These are phyloP conservation scores for Gryllus longicercus DNA, from an alignment of 2,888 invertebrate species.

Conservation along the genomic window DNA sequence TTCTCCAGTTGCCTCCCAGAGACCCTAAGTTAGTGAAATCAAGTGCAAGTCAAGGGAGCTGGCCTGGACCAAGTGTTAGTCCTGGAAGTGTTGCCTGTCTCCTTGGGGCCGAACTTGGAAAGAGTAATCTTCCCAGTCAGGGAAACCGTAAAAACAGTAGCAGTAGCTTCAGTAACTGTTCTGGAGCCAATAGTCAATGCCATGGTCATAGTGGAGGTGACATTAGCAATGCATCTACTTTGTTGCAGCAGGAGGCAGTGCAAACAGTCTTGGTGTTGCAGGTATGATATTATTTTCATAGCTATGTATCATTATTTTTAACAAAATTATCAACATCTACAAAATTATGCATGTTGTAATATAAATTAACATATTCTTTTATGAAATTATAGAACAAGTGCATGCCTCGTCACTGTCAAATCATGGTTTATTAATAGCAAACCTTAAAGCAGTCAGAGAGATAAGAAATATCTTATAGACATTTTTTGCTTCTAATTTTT, in stretches of 20 bases:
- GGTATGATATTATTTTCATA: neutral
- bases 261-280: conserved; percentile 44
- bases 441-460: too few species aligned
- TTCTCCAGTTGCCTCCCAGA: conserved; percentile 65
- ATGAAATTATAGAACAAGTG: too few species aligned
- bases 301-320: too few species aligned
- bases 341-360: too few species aligned
- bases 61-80: conserved; percentile 73
- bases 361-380: too few species aligned
- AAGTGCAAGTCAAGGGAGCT: conserved; percentile 75
- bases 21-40: conserved; percentile 73
- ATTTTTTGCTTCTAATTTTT: too few species aligned
- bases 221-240: conserved; percentile 45
- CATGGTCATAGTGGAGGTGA: conserved; percentile 46
- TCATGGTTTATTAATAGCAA: too few species aligned
- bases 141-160: conserved; percentile 40
- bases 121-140: conserved; percentile 56
- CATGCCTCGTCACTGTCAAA: too few species aligned
- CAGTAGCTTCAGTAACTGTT: conserved; percentile 37
- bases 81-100: conserved; percentile 41
- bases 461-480: too few species aligned
- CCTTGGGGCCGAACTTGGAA: conserved; percentile 66
- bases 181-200: conserved; percentile 39
- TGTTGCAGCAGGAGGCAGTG: conserved; percentile 42
- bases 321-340: conserved; percentile 44